Evolutionary conservation across 2,797 vertebrate genomes (phyloP).

Genomic region (Peromyscus nudipes): DNA sequence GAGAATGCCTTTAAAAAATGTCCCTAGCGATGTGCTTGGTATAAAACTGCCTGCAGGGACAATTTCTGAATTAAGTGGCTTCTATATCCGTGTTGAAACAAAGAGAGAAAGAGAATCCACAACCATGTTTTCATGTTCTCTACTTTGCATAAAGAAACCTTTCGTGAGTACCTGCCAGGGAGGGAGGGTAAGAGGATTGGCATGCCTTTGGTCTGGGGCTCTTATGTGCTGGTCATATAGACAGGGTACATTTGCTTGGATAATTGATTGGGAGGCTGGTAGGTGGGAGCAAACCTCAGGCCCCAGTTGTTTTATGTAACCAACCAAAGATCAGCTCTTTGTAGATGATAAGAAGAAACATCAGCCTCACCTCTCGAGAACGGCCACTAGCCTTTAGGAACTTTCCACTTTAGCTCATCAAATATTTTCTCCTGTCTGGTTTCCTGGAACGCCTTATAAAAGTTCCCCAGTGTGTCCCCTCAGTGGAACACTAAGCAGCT

Average conservation of each 20-base stretch:
- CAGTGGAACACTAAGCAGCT: not conserved
- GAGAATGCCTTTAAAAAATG: slow-evolving; percentile 19
- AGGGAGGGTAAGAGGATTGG: too few species aligned
- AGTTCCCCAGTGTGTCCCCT: not conserved
- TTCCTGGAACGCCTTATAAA: not conserved
- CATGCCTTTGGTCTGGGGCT: not conserved
- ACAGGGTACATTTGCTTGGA: not conserved
- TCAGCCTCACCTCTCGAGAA: not conserved
- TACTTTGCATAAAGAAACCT: not conserved
- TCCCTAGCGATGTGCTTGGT: not conserved
- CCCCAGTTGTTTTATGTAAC: not conserved
- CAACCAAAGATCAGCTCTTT: not conserved
- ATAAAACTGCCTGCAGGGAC: not conserved
- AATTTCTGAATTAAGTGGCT: not conserved
- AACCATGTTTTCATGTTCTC: not conserved
- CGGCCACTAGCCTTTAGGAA: not conserved
- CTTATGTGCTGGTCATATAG: not conserved
- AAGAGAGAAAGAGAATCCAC: not conserved
- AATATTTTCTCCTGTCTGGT: not conserved
- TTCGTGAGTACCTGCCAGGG: not conserved
- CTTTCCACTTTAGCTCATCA: not conserved
- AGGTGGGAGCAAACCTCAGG: not conserved
- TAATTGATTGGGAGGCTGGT: not conserved
- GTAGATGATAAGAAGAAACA: not conserved
- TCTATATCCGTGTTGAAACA: not conserved